Evolutionary conservation across 2,888 invertebrate species (phyloP).

Genomic region (Drosophila nigricruria): DNA sequence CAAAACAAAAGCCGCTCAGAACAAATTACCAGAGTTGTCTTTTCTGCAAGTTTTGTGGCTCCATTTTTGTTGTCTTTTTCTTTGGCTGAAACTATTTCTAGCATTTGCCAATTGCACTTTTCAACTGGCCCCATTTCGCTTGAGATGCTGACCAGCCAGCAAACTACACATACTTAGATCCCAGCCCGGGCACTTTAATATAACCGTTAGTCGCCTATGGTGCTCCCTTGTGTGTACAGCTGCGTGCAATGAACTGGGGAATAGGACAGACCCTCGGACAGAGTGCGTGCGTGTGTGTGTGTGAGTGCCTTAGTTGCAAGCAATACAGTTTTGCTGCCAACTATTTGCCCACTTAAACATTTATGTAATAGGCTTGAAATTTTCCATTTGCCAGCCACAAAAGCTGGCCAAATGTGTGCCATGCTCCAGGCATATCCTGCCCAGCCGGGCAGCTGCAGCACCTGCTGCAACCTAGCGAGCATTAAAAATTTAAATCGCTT

Average conservation of each 20-base stretch:
- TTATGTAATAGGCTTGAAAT: slow-evolving; percentile 77
- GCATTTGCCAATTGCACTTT: slow-evolving; percentile 71
- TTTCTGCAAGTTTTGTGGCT: slow-evolving; percentile 57
- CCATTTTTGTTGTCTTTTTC: slow-evolving; percentile 13
- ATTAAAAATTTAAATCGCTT: slow-evolving; percentile 70
- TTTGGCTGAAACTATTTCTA: slow-evolving; percentile 26
- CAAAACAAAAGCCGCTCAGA: slow-evolving; percentile 79
- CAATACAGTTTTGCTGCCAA: slow-evolving; percentile 58
- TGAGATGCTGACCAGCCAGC: slow-evolving; percentile 36
- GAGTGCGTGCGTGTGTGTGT: slow-evolving; percentile 7
- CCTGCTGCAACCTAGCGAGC: slow-evolving; percentile 45
- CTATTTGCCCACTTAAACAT: slow-evolving; percentile 75
- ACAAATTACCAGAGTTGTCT: slow-evolving; percentile 79
- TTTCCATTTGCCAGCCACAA: slow-evolving; percentile 71
- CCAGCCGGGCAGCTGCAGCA: slow-evolving; percentile 6
- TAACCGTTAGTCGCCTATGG: slow-evolving; percentile 35
- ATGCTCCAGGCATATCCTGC: slow-evolving; percentile 15
- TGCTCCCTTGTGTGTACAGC: slow-evolving; percentile 68
- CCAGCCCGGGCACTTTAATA: slow-evolving; percentile 48
- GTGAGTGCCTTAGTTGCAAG: no score
- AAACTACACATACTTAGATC: slow-evolving; percentile 6
- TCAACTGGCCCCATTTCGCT: slow-evolving; percentile 70
- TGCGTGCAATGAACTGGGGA: slow-evolving; percentile 62
- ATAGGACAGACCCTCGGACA: slow-evolving; percentile 31
- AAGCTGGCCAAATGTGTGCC: slow-evolving; percentile 56